Evolutionary conservation across 2,113 vertebrate genomes (phyloP).

Genomic region (Boulengeromyrus knoepffleri): DNA sequence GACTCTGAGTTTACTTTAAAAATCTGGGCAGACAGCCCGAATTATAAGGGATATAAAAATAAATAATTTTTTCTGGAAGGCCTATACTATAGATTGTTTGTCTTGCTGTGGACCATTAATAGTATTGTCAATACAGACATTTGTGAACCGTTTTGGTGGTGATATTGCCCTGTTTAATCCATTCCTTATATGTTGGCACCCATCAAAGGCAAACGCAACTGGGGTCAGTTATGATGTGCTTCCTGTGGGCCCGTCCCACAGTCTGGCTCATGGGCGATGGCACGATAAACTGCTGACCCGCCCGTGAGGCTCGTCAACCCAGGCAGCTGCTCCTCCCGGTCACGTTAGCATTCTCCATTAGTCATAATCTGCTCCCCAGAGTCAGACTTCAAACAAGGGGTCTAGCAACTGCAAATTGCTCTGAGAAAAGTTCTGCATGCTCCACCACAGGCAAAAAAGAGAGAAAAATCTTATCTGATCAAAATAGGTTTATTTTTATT

Average conservation of each 20-base stretch:
- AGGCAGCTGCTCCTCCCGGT: slow-evolving; percentile 51
- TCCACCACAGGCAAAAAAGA: slow-evolving; percentile 32
- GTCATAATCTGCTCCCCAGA: slow-evolving; percentile 58
- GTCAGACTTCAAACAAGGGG: slow-evolving; percentile 48
- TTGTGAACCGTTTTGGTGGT: not conserved
- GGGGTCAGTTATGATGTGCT: slow-evolving; percentile 38
- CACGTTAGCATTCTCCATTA: slow-evolving; percentile 59
- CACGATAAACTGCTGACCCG: slow-evolving; percentile 50
- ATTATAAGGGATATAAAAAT: not conserved
- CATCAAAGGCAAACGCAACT: slow-evolving; percentile 40
- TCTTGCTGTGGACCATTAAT: not conserved
- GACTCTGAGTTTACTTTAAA: not conserved
- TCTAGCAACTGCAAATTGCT: slow-evolving; percentile 40
- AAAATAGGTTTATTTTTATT: slow-evolving; percentile 34
- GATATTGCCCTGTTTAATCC: not conserved
- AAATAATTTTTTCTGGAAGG: not conserved
- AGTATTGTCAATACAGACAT: not conserved
- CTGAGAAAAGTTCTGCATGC: slow-evolving; percentile 41
- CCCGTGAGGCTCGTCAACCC: slow-evolving; percentile 30
- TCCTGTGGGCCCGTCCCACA: slow-evolving; percentile 53
- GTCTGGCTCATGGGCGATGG: slow-evolving; percentile 47
- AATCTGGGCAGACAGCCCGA: not conserved
- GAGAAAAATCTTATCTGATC: slow-evolving; percentile 52
- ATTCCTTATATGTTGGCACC: not conserved
- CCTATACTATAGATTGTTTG: no score